Conservation (phyloP, 92 coral and sea anemone species). For the Scolanthus callimorphus region DNA sequence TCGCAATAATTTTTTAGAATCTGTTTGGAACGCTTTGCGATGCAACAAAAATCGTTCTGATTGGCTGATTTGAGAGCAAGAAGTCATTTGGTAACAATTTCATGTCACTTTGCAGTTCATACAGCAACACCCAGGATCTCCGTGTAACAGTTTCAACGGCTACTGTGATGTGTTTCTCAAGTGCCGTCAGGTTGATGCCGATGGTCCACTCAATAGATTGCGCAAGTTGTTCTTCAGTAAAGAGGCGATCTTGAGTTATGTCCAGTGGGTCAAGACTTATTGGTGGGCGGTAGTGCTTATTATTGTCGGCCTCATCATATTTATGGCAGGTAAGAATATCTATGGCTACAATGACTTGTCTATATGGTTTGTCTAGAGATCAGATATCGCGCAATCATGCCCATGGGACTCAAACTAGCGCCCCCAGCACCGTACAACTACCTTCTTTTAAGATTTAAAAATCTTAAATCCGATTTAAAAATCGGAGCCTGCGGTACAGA, state of each 20-base stretch:
- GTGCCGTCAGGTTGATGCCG: conserved; percentile 95
- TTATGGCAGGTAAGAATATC: conserved; percentile 83
- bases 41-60: too few relatives aligned
- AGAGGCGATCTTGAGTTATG: conserved; percentile 74
- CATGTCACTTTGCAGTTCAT: conserved; percentile 14
- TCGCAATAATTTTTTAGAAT: too few relatives aligned
- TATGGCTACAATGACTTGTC: not conserved
- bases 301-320: conserved; percentile 81
- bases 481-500: too few relatives aligned
- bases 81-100: too few relatives aligned
- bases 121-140: conserved; percentile 80
- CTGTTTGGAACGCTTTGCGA: too few relatives aligned
- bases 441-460: too few relatives aligned
- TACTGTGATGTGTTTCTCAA: conserved; percentile 93
- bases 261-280: conserved; percentile 82
- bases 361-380: too few relatives aligned
- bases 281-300: conserved; percentile 99
- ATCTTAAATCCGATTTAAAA: too few relatives aligned
- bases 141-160: conserved; percentile 89
- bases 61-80: too few relatives aligned
- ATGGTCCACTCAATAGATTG: conserved; percentile 91
- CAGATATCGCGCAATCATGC: too few relatives aligned
- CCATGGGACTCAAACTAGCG: too few relatives aligned
- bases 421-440: too few relatives aligned
- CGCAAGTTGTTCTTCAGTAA: conserved; percentile 88